Conservation (phyloP, 2,797 vertebrate genomes). For the Meda fulgida region DNA sequence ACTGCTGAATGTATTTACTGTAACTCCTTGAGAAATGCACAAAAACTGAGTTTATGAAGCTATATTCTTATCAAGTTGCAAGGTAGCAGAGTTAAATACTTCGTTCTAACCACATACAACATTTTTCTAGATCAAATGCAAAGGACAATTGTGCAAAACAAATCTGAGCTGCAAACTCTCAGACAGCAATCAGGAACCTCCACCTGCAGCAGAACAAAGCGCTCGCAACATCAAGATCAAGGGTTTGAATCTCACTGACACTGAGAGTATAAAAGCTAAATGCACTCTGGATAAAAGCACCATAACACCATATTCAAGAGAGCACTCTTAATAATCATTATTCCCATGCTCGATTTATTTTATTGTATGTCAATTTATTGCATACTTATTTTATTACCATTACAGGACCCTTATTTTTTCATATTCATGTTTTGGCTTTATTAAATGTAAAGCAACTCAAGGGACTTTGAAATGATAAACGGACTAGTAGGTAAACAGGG, state of each 20-base stretch:
- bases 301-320: background rate
- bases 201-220: too few species aligned
- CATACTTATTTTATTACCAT: background rate
- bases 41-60: background rate
- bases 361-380: background rate
- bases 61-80: background rate
- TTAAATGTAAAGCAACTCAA: background rate
- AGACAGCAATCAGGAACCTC: background rate
- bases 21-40: background rate
- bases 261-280: background rate
- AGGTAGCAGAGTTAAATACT: background rate
- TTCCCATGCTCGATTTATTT: background rate
- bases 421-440: background rate
- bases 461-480: background rate
- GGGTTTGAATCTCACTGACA: background rate
- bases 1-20: constrained; percentile 8
- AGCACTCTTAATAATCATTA: too few species aligned
- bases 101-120: background rate
- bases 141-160: too few species aligned
- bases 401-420: too few species aligned
- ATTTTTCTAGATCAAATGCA: background rate
- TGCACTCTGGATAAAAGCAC: background rate
- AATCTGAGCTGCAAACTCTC: background rate
- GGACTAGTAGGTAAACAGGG: constrained; percentile 39
- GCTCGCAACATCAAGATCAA: background rate